phyloP scores from a whole-genome alignment of 2,888 invertebrate genomes.

The Epicampocera succincta region DNA sequence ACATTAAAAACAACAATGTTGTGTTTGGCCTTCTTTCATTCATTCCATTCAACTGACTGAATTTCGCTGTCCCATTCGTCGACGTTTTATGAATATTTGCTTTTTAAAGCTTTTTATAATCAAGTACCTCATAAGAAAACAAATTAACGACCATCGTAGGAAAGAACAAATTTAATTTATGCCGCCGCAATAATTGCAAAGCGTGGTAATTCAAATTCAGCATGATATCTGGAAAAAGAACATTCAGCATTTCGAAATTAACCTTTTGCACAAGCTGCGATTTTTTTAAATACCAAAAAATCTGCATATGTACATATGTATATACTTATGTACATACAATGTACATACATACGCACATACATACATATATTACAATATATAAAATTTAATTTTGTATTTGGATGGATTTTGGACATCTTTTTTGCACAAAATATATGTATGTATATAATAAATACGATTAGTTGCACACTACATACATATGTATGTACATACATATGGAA shows the following conservation, averaged over 20 bases:
- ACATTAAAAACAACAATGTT: conserved; percentile 30
- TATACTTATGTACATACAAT: too few relatives aligned
- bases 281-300: too few relatives aligned
- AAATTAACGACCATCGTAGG: conserved; percentile 64
- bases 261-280: conserved; percentile 26
- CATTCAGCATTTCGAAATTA: conserved; percentile 26
- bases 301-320: too few relatives aligned
- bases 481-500: too few relatives aligned
- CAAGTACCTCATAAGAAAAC: conserved; percentile 66
- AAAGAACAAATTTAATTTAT: conserved; percentile 60
- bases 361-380: too few relatives aligned
- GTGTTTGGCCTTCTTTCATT: conserved; percentile 39
- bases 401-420: too few relatives aligned
- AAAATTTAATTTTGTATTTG: too few relatives aligned
- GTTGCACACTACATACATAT: too few relatives aligned
- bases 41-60: conserved; percentile 38
- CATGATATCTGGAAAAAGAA: conserved; percentile 29
- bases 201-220: conserved; percentile 38
- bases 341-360: too few relatives aligned
- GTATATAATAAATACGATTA: too few relatives aligned
- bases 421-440: too few relatives aligned
- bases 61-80: background rate
- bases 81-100: conserved; percentile 37
- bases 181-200: conserved; percentile 57
- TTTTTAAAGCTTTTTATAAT: conserved; percentile 65